Percentiles rank a stretch among this genome's conserved stretches.
Conservation (phyloP, 2,888 invertebrate genomes). For the Metalampra italica region DNA sequence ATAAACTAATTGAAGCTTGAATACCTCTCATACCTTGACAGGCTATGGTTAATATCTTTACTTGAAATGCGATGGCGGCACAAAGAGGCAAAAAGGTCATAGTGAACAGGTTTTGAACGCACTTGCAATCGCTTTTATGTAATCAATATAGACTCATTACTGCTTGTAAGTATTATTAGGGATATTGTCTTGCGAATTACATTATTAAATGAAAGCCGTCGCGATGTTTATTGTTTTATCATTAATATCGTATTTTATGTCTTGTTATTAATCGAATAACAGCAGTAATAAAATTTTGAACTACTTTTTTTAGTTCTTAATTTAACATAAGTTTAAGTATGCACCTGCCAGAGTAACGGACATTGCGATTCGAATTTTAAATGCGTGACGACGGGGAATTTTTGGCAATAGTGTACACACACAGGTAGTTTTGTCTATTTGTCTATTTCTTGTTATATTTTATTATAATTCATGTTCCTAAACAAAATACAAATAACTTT, state of each 20-base stretch:
- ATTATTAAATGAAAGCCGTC: constrained; percentile 27
- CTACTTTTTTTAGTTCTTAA: too few species aligned
- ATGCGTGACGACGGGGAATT: constrained; percentile 55
- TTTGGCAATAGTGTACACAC: constrained; percentile 56
- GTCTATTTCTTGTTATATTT: constrained; percentile 7
- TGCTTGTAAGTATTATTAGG: constrained; percentile 30
- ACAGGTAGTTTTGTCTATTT: constrained; percentile 18
- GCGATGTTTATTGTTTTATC: background rate
- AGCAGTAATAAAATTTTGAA: background rate
- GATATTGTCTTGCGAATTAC: constrained; percentile 40
- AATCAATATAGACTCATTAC: constrained; percentile 53
- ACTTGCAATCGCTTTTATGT: constrained; percentile 56
- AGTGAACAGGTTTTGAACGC: constrained; percentile 45
- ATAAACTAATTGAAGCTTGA: background rate
- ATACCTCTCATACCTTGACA: constrained; percentile 24
- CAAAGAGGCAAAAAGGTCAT: constrained; percentile 52
- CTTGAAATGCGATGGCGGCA: constrained; percentile 20
- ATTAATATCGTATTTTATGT: background rate
- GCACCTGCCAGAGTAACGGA: constrained; percentile 27
- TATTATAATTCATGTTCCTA: background rate
- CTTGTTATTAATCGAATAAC: background rate
- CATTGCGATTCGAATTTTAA: constrained; percentile 45
- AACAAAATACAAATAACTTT: background rate
- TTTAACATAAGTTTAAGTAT: background rate
- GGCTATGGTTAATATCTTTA: constrained; percentile 21